Base-by-base conservation (phyloP, 1,140 invertebrate genomes). In the Tetraneura akinire region DNA sequence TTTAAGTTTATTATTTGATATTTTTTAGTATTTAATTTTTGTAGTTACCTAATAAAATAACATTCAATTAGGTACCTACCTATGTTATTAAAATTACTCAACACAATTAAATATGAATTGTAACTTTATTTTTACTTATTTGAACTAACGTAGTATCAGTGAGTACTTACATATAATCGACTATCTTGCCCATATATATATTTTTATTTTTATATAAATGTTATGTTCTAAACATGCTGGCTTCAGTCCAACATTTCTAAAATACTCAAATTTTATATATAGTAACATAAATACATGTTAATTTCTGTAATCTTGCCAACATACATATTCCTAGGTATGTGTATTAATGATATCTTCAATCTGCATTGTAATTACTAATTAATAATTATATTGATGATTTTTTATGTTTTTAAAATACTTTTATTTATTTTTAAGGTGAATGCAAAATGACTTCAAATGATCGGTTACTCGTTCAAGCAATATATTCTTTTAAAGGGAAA, bases 401-500 rank as follows among this genome's bases (percentile, higher is more conserved):
- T 4, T 37, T 74, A 29, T 26, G n/a, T 37, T 11, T 23, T 14
- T 71, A 51, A 51, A 32, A 16, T 71, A 6, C 32, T 74, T 49
- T 32, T 57, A 18, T 29, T 62, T 60, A 4, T 78, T 60, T 55
- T 53, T 26, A 45, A 47, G 45, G 32, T 37, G 6, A 32, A 53
- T 37, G 1, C 4, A 57, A 74, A 74, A 78, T 78, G 74, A 18
- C 74, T 45, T 62, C 74, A 21, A 78, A 85, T 82, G 89, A 90
- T 85, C 91, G 91, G 83, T 89, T 91, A 85, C 88, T 94, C 82
- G 96, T 97, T 13, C 92, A 94, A 85, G 95, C 96, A 81, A 88
- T 97, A 66, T 96, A 94, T 87, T 92, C 94, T 81, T 98, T 98
- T 86, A 95, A 95, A 88, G 96, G 95, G 68, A 93, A 92, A 86